Conservation (phyloP, 2,113 vertebrate genomes). For the Corythornis cristatus region DNA sequence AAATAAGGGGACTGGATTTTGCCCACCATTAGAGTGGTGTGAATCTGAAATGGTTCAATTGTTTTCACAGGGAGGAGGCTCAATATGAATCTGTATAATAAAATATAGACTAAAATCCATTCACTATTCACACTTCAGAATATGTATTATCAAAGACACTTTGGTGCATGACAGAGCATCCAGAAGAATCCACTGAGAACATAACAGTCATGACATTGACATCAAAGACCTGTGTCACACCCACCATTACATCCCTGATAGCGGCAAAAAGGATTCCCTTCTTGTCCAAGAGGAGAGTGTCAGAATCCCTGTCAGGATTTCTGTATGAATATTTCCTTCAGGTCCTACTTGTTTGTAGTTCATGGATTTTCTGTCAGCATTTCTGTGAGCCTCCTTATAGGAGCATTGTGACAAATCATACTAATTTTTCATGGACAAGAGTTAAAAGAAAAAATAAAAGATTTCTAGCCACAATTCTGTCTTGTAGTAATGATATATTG, state of each 20-base stretch:
- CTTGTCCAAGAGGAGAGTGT: neutral
- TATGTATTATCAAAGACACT: neutral
- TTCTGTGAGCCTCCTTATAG: neutral
- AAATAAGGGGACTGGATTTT: neutral
- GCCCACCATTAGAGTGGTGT: neutral
- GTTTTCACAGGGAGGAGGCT: neutral
- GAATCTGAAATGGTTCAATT: neutral
- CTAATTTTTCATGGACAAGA: neutral
- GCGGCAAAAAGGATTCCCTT: neutral
- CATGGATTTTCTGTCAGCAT: neutral
- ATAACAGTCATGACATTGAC: neutral
- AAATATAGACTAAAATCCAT: neutral
- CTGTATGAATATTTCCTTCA: neutral
- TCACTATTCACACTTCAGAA: neutral
- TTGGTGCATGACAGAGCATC: neutral
- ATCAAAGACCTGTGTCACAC: neutral
- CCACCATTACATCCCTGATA: neutral
- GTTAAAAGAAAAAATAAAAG: neutral
- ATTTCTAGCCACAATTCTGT: neutral
- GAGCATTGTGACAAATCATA: neutral
- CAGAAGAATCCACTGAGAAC: neutral
- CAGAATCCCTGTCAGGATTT: neutral
- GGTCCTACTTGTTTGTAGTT: neutral
- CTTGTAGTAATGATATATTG: neutral
- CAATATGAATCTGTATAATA: neutral